phyloP scores from a whole-genome alignment of 2,888 invertebrate genomes.

The Acleris holmiana region DNA sequence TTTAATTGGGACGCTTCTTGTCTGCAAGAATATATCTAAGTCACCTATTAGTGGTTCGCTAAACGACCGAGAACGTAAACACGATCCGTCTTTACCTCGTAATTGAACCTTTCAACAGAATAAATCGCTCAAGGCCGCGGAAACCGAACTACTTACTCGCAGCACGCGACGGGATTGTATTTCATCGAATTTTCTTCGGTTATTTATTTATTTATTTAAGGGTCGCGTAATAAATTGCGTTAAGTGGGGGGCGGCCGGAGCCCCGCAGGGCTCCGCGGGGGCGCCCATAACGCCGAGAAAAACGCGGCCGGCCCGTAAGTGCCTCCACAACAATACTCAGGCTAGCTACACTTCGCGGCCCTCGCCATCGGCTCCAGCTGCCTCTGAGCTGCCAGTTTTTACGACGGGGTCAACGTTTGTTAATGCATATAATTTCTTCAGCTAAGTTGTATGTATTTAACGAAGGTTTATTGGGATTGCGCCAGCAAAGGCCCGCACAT shows the following conservation, averaged over 20 bases:
- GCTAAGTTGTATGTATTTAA: too few species aligned
- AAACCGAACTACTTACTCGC: constrained; percentile 49
- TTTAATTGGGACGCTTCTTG: too few species aligned
- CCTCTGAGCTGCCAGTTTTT: constrained; percentile 10
- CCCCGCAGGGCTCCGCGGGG: constrained; percentile 76
- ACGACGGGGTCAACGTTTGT: too few species aligned
- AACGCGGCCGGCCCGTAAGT: constrained; percentile 76
- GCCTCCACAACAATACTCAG: constrained; percentile 70
- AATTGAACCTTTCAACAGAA: constrained; percentile 7
- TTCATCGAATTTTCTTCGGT: constrained; percentile 82
- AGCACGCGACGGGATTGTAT: constrained; percentile 68
- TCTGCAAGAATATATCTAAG: too few species aligned
- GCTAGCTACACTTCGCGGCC: constrained; percentile 56
- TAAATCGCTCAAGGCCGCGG: constrained; percentile 38
- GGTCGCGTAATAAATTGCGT: constrained; percentile 82
- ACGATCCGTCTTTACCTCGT: too few species aligned
- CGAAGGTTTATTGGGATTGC: too few species aligned
- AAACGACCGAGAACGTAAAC: too few species aligned
- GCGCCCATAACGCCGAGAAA: constrained; percentile 77
- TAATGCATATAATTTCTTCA: too few species aligned
- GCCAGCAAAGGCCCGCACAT: too few species aligned
- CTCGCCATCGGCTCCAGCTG: constrained; percentile 39
- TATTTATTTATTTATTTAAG: constrained; percentile 84
- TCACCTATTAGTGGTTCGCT: too few species aligned
- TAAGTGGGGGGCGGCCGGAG: constrained; percentile 81